Evolutionary conservation across 2,888 invertebrate species (phyloP).

Genomic region (Phoenoteleia sp.): DNA sequence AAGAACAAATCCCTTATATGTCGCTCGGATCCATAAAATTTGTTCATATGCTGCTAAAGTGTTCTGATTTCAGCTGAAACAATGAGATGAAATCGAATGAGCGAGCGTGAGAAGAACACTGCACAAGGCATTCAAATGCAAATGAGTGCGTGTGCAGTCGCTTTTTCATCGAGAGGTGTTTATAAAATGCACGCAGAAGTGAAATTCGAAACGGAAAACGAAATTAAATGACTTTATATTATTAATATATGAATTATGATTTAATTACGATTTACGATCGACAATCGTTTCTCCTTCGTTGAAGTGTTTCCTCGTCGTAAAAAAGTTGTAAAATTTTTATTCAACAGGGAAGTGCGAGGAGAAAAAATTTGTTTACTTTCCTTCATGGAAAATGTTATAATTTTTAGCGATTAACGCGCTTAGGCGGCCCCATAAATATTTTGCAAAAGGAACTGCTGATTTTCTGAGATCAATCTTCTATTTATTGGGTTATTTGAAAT

Average conservation of each 20-base stretch:
- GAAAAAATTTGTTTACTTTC: not conserved
- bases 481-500: too few species aligned
- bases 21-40: slow-evolving; percentile 33
- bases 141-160: slow-evolving; percentile 15
- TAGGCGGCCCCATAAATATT: too few species aligned
- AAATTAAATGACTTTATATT: slow-evolving; percentile 32
- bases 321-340: slow-evolving; percentile 9
- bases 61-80: slow-evolving; percentile 60
- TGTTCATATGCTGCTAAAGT: slow-evolving; percentile 36
- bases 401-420: too few species aligned
- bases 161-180: slow-evolving; percentile 54
- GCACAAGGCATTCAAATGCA: slow-evolving; percentile 64
- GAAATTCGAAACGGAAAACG: slow-evolving; percentile 56
- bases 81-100: slow-evolving; percentile 71
- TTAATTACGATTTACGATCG: slow-evolving; percentile 26
- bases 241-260: slow-evolving; percentile 31
- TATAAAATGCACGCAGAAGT: slow-evolving; percentile 52
- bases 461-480: too few species aligned
- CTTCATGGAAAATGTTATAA: not conserved
- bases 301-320: not conserved
- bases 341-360: not conserved
- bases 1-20: slow-evolving; percentile 39
- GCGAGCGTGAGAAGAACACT: slow-evolving; percentile 67
- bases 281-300: slow-evolving; percentile 9
- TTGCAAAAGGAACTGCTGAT: too few species aligned